A percentile compares a stretch with the other conserved stretches of the same genome.
These are phyloP conservation scores for Karalla daura DNA, from an alignment of 2,797 vertebrate genomes.

Conservation along the genomic window DNA sequence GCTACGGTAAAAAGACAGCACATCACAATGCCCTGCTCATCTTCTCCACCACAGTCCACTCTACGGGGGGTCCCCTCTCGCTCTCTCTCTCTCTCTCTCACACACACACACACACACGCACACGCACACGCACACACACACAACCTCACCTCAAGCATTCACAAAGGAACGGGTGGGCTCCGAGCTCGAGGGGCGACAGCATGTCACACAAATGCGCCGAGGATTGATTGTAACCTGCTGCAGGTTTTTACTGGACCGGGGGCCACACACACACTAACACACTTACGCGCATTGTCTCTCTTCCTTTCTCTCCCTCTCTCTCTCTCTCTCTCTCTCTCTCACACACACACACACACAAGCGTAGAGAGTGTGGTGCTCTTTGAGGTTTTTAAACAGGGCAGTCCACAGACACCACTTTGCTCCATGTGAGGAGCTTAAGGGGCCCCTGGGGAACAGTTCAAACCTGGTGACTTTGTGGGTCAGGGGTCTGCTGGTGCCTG, in stretches of 20 bases:
- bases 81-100: slow-evolving; percentile 33
- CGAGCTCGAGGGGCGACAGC: slow-evolving; percentile 19
- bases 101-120: slow-evolving; percentile 29
- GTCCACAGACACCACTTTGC: slow-evolving; percentile 72
- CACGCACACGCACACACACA: slow-evolving; percentile 31
- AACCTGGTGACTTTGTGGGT: slow-evolving; percentile 65
- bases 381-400: slow-evolving; percentile 59
- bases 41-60: slow-evolving; percentile 49
- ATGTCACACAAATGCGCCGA: slow-evolving; percentile 50
- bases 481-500: slow-evolving; percentile 35
- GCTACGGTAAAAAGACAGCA: slow-evolving; percentile 67
- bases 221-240: slow-evolving; percentile 61
- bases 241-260: slow-evolving; percentile 46
- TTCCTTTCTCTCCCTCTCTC: no score
- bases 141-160: slow-evolving; percentile 5
- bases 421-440: slow-evolving; percentile 73
- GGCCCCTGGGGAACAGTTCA: slow-evolving; percentile 64
- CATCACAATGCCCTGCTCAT: slow-evolving; percentile 78
- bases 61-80: slow-evolving; percentile 63
- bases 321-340: no score
- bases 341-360: slow-evolving; percentile 13
- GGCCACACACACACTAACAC: slow-evolving; percentile 53
- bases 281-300: slow-evolving; percentile 16
- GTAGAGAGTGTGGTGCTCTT: slow-evolving; percentile 22
- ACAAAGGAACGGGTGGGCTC: slow-evolving; percentile 39